A percentile compares a stretch with the other conserved stretches of the same genome.
These are phyloP conservation scores for Eptesicus fuscus DNA, from an alignment of 2,113 vertebrate genomes.

Conservation along the genomic window DNA sequence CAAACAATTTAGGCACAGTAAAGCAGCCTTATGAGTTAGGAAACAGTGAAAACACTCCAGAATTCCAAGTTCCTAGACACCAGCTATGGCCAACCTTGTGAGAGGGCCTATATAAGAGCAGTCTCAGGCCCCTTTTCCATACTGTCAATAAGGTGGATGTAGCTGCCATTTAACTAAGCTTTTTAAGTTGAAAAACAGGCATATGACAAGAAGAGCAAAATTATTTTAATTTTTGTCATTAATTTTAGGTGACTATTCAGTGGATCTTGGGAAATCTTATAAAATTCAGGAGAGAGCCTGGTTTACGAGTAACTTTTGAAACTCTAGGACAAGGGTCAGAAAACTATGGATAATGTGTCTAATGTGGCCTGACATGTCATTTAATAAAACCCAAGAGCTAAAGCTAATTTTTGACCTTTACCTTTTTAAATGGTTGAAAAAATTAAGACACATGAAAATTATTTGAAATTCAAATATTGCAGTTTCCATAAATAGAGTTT, in stretches of 20 bases:
- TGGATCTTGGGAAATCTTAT: background rate
- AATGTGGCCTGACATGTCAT: background rate
- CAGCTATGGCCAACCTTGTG: background rate
- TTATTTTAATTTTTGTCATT: background rate
- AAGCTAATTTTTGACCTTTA: background rate
- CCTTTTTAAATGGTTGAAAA: slow-evolving; percentile 5
- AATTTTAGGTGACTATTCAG: background rate
- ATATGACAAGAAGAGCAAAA: background rate
- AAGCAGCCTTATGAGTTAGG: background rate
- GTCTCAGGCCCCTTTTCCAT: background rate
- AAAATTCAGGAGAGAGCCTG: background rate
- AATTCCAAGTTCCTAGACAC: background rate
- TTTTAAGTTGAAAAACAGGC: background rate
- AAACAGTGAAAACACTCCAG: background rate
- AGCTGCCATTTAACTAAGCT: background rate
- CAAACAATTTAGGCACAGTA: background rate
- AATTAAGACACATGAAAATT: background rate
- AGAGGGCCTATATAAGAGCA: background rate
- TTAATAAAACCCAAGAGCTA: background rate
- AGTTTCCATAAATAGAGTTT: background rate
- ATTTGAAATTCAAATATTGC: background rate
- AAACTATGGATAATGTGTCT: background rate
- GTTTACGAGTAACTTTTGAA: background rate
- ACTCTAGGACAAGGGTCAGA: background rate
- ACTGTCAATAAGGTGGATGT: background rate